phyloP scores from a whole-genome alignment of 2,797 vertebrate genomes.

The Sebastes vulpes region DNA sequence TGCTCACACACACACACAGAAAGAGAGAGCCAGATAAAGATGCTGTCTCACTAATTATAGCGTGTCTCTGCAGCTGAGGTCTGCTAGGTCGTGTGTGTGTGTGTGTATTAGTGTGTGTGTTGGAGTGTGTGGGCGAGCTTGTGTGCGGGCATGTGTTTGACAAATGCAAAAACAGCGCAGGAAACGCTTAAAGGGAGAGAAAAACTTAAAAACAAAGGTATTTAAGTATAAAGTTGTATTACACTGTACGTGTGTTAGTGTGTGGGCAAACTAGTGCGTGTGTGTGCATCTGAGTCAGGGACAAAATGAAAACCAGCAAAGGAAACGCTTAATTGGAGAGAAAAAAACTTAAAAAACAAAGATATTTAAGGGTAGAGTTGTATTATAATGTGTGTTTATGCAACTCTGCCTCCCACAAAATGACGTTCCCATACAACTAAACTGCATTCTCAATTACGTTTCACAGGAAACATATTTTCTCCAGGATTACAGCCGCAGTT shows the following conservation, averaged over 20 bases:
- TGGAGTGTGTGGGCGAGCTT: neutral
- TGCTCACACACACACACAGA: conserved; percentile 18
- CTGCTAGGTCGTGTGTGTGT: conserved; percentile 33
- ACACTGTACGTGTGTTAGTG: neutral
- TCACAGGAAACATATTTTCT: no score
- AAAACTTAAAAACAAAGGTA: neutral
- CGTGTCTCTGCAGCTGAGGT: conserved; percentile 73
- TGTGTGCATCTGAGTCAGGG: neutral
- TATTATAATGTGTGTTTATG: neutral
- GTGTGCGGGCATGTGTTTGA: neutral
- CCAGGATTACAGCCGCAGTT: no score
- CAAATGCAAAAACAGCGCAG: neutral
- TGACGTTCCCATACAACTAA: no score
- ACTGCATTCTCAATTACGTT: no score
- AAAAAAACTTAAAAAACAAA: neutral
- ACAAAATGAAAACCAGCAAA: neutral
- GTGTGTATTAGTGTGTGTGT: neutral
- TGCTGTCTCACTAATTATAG: conserved; percentile 78
- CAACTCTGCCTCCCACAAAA: no score
- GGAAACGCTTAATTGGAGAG: neutral
- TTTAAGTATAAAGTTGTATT: neutral
- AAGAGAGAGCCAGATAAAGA: conserved; percentile 52
- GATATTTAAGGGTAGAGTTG: neutral
- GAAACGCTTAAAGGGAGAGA: neutral
- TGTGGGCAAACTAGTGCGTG: neutral